Evolutionary conservation across 2,888 invertebrate species (phyloP), one percentile per base, ranked within the genome.

Genomic region (Diarsia dahlii): DNA sequence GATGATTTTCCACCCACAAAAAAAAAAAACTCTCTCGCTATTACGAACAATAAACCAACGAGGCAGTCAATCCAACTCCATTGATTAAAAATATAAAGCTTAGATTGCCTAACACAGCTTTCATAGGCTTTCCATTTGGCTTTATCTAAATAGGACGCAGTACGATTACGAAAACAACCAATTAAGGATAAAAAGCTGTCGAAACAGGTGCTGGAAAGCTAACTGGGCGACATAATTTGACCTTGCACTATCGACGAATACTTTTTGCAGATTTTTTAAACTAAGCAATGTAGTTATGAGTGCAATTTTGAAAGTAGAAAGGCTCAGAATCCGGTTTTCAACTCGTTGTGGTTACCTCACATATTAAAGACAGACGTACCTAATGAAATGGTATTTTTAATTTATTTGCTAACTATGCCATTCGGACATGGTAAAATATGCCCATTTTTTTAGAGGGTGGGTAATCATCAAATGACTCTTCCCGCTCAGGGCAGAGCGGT

Each of bases 101-200:
- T 60, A 48, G 34, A 71, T 54, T 70, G 8, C 63, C 63, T n/a
- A 56, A 34, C 34, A 74, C 2, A 12, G 13, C 52, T 68, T 78
- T 60, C 23, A 68, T 45, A 20, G 56, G n/a, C 46, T 82, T 52
- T 45, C 28, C 8, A 20, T 60, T 20, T 52, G 12, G 54, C 20
- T 76, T 81, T 74, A 82, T 85, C 63, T 68, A 71, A 85, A 67
- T 67, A 20, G 85, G 45, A 56, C 72, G 45, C 69, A 81, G 20
- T 48, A 18, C 39, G 64, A 71, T 76, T 82, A 65, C 52, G 23
- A 82, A 52, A 70, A 81, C 45, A 46, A 67, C 15, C 20, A 23
- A 81, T 64, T 45, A 28, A 68, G 18, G 56, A 39, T 58, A 77
- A 77, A 73, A 83, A 76, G 70, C 56, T 18, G 77, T 71, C 82